Base-by-base conservation (phyloP, 53 echinoderm and acorn worm genomes). In the Henricia sp. region DNA sequence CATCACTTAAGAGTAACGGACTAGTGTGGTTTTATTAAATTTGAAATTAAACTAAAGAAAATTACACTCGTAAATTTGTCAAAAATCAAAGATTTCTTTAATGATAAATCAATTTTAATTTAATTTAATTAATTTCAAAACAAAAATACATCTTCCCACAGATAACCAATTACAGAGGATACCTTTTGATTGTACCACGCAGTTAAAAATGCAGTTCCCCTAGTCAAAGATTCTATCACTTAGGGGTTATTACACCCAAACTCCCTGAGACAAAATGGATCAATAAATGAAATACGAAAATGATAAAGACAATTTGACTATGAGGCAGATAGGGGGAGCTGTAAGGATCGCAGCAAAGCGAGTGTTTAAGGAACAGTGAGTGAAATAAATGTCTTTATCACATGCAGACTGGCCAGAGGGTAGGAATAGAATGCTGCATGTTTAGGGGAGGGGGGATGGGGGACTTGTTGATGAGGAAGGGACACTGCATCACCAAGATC, bases 301-400 rank as follows among this genome's bases (percentile, higher is more conserved):
- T 13, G 59, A 28, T 25, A 37, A 57, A 59, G 42, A 75, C 57
- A 57, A 13, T 57, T 41, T 54, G 53, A 52, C 73, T 73, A 55
- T 53, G 33, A 37, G 53, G 37, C 34, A 35, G 35, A 36, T 17
- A 54, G 54, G 37, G 36, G 21, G 26, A 37, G 39, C 11, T 17
- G 8, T 32, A 41, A 21, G 29, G 41, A 58, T 58, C 60, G 17
- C 77, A 59, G 77, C 77, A 59, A 77, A 77, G 58, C 28, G 19
- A 25, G 38, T 37, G 24, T 64, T 30, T 71, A 21, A 53, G 25
- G 12, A 32, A 54, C 35, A 2, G 19, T 34, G 80, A 64, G 77
- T 59, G 77, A 64, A 57, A 46, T 10, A 46, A 62, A 78, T 80
- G 80, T 80, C 80, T 80, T 63, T 26, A 80, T 63, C 80, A 57